These are phyloP conservation scores for Heliconius aoede DNA, from an alignment of 2,888 invertebrate genomes.

Conservation along the genomic window DNA sequence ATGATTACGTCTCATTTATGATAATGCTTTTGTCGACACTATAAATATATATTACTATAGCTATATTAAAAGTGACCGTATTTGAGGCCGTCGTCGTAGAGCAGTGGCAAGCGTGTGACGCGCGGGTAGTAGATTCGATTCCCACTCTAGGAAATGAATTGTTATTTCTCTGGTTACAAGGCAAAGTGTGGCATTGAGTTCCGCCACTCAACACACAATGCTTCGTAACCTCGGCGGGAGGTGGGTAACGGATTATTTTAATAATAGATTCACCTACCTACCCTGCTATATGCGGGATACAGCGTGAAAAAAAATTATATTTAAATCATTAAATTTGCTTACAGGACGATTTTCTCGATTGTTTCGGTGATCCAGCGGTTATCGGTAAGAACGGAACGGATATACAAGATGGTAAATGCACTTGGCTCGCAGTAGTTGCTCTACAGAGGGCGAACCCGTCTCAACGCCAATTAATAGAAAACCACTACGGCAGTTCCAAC, in stretches of 20 bases:
- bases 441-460: slow-evolving; percentile 89
- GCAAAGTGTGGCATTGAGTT: too few relatives aligned
- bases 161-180: too few relatives aligned
- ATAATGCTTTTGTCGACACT: background rate
- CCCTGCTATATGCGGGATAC: too few relatives aligned
- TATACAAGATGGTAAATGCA: slow-evolving; percentile 97
- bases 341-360: slow-evolving; percentile 94
- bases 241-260: too few relatives aligned
- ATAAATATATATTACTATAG: background rate
- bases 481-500: slow-evolving; percentile 89
- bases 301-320: background rate
- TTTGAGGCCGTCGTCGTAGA: too few relatives aligned
- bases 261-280: too few relatives aligned
- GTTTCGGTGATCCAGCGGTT: slow-evolving; percentile 92
- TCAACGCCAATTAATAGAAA: slow-evolving; percentile 88
- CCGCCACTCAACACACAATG: too few relatives aligned
- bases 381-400: slow-evolving; percentile 96
- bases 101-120: too few relatives aligned
- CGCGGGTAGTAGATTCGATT: too few relatives aligned
- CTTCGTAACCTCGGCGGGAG: too few relatives aligned
- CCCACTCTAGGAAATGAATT: too few relatives aligned
- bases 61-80: too few relatives aligned
- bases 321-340: slow-evolving; percentile 47
- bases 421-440: slow-evolving; percentile 96
- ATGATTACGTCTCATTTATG: background rate